phyloP scores from a whole-genome alignment of 2,888 invertebrate genomes.

The Heliconius ethilla region DNA sequence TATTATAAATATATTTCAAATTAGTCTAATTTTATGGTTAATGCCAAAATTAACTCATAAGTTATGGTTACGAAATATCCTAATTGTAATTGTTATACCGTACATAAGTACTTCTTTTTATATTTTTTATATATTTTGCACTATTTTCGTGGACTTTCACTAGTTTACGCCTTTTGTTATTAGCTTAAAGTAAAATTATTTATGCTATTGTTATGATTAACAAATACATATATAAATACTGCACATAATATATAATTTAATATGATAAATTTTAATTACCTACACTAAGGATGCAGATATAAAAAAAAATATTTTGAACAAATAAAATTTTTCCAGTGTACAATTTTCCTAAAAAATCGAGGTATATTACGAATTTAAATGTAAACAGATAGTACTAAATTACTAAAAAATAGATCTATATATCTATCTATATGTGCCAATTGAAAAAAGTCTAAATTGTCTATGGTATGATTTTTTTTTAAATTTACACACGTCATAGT shows the following conservation, averaged over 20 bases:
- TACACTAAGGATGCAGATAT: background rate
- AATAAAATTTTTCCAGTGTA: background rate
- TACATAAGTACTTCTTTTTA: background rate
- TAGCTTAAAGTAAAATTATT: no score
- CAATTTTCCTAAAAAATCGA: slow-evolving; percentile 2
- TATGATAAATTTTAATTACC: background rate
- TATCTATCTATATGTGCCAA: slow-evolving; percentile 13
- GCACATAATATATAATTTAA: background rate
- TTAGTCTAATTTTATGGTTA: background rate
- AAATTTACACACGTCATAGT: background rate
- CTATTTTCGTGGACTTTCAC: background rate
- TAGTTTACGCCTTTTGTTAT: background rate
- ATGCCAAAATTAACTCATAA: background rate
- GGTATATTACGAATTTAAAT: slow-evolving; percentile 20
- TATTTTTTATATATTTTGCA: background rate
- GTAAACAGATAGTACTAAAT: slow-evolving; percentile 19
- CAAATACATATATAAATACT: background rate
- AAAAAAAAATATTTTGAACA: background rate
- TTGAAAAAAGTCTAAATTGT: slow-evolving; percentile 3
- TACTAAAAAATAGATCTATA: slow-evolving; percentile 3
- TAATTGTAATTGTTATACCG: background rate
- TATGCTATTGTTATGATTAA: background rate
- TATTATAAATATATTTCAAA: no score
- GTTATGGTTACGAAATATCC: background rate
- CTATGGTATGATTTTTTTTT: background rate